These are phyloP conservation scores for Dicroscelio sp. DNA, from an alignment of 2,888 invertebrate species.

Conservation along the genomic window DNA sequence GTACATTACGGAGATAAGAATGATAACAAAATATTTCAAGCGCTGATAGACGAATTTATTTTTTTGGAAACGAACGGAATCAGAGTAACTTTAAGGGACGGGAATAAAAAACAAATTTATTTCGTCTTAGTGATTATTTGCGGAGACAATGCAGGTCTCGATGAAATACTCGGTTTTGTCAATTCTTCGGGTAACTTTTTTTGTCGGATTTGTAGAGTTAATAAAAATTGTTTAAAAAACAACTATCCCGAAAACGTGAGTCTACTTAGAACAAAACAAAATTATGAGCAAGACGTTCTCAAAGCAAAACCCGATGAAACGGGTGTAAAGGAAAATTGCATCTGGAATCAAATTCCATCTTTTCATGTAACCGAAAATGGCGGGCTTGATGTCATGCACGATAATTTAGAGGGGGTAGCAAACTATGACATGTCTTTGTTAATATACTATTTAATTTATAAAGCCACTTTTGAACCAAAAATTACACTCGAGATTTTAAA, in stretches of 20 bases:
- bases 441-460: slow-evolving; percentile 31
- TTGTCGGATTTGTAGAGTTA: slow-evolving; percentile 60
- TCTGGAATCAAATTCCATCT: slow-evolving; percentile 50
- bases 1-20: slow-evolving; percentile 32
- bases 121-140: slow-evolving; percentile 66
- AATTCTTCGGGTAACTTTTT: slow-evolving; percentile 61
- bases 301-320: background rate
- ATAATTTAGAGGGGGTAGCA: slow-evolving; percentile 46
- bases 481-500: background rate
- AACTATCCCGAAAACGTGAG: background rate
- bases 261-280: background rate
- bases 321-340: slow-evolving; percentile 37
- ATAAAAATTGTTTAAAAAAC: background rate
- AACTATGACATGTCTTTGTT: slow-evolving; percentile 39
- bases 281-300: slow-evolving; percentile 40
- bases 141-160: slow-evolving; percentile 62
- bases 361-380: slow-evolving; percentile 35
- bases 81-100: slow-evolving; percentile 29
- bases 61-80: slow-evolving; percentile 71
- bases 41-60: slow-evolving; percentile 58
- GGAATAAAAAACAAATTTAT: slow-evolving; percentile 51
- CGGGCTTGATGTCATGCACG: slow-evolving; percentile 53
- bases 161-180: slow-evolving; percentile 66
- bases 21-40: slow-evolving; percentile 16
- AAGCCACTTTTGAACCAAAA: too few species aligned